Conservation (phyloP, 2,888 invertebrate species). For the Protophormia terraenovae region DNA sequence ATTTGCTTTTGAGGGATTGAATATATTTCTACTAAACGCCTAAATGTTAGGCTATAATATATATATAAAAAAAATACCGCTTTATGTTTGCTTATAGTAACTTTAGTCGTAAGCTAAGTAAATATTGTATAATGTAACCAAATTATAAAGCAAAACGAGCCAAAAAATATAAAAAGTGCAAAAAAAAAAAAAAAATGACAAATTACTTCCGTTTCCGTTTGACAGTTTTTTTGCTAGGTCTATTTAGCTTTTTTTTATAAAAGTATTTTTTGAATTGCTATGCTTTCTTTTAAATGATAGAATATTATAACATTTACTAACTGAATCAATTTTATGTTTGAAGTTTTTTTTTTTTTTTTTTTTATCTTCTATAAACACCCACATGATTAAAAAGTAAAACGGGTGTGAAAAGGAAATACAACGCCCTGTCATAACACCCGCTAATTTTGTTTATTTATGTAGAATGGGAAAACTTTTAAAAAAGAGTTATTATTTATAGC, state of each 20-base stretch:
- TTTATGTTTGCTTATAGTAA: slow-evolving; percentile 2
- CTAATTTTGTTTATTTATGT: background rate
- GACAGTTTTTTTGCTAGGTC: background rate
- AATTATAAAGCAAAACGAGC: background rate
- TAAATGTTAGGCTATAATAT: slow-evolving; percentile 12
- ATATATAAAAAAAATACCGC: too few relatives aligned
- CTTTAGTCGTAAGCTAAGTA: background rate
- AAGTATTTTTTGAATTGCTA: background rate
- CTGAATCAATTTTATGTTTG: slow-evolving; percentile 46
- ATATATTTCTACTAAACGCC: slow-evolving; percentile 36
- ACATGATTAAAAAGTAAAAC: slow-evolving; percentile 10
- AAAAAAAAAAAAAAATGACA: slow-evolving; percentile 32
- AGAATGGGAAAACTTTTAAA: background rate
- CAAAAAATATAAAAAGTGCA: background rate
- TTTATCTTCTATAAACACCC: slow-evolving; percentile 3
- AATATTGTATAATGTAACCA: slow-evolving; percentile 9
- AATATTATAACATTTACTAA: background rate
- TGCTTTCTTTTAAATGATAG: background rate
- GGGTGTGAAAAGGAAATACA: slow-evolving; percentile 1
- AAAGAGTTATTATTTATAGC: background rate
- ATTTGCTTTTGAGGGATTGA: background rate
- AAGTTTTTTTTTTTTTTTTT: background rate
- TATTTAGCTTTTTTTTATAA: background rate
- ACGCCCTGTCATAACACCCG: slow-evolving; percentile 22
- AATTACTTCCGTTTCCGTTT: slow-evolving; percentile 56